phyloP scores from a whole-genome alignment of 2,113 vertebrate genomes.

The Theristicus caerulescens region DNA sequence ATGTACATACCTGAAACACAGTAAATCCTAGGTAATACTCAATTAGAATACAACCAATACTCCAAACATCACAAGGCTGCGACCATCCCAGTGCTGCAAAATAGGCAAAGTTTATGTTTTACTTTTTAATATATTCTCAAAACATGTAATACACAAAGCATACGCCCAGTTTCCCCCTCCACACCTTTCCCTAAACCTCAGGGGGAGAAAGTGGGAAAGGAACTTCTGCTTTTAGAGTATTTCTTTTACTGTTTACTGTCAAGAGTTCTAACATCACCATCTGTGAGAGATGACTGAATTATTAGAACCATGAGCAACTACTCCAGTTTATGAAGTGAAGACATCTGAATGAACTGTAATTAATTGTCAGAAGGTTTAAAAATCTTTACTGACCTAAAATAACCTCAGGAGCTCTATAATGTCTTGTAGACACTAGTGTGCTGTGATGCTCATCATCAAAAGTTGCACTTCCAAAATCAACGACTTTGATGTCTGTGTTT shows the following conservation, averaged over 20 bases:
- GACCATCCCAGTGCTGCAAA: conserved; percentile 91
- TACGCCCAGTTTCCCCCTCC: not conserved
- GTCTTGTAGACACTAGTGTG: conserved; percentile 93
- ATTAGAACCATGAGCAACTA: not conserved
- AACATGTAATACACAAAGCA: not conserved
- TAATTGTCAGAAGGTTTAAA: not conserved
- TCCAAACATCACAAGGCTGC: conserved; percentile 95
- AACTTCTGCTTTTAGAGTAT: not conserved
- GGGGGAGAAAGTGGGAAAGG: not conserved
- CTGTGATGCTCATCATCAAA: conserved; percentile 96
- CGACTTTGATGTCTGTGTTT: conserved; percentile 90
- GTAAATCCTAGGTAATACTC: conserved; percentile 96
- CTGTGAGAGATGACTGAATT: not conserved
- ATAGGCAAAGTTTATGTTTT: not conserved
- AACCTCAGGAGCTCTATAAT: conserved; percentile 95
- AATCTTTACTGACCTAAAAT: conserved; percentile 84
- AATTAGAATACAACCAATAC: conserved; percentile 93
- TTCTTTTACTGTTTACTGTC: not conserved
- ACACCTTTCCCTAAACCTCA: rapidly evolving
- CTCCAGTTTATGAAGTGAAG: not conserved
- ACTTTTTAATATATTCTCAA: not conserved
- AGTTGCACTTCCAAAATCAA: conserved; percentile 96
- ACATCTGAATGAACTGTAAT: not conserved
- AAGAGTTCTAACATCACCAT: not conserved
- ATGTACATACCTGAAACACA: conserved; percentile 86